Evolutionary conservation across 2,888 invertebrate species (phyloP), one percentile per base, ranked within the genome.

Genomic region (Drosophila paranaensis): DNA sequence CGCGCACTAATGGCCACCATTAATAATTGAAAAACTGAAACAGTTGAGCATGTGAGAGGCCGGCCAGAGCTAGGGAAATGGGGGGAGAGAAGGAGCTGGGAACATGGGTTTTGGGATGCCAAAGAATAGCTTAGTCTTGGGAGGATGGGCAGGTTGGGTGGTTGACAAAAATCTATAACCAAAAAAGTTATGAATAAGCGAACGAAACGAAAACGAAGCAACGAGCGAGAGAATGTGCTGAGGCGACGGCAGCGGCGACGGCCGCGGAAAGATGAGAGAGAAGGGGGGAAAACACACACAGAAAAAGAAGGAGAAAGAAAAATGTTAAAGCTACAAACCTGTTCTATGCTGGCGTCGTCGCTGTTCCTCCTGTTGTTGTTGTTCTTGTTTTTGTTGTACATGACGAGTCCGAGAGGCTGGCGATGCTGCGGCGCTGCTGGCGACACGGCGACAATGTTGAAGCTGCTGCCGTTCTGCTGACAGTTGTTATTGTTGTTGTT

Each of bases 11-110:
- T 85, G 86, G 88, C 86, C 88, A 85, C 81, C 86, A 85, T 88
- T 88, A 86, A 86, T 86, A 88, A 86, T 83, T 88, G 86, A 88
- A 86, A 83, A 88, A 85, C 83, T 86, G 81, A 85, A 86, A 88
- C 88, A 82, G 87, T 84, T 79, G 73, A 88, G 82, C 77, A 86
- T 75, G 74, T 83, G 87, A 72, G 75, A 48, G 45, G 51, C 10
- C 10, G 45, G 51, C 10, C 10, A 14, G 16, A 14, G n/a, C 9
- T n/a, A 3, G 13, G 9, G 48, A 8, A n/a, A n/a, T n/a, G 25
- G 20, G 4, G 54, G 46, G 14, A 10, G 10, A n/a, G n/a, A 50
- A 33, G 48, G 48, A 50, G 16, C 48, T 33, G 11, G 33, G 16
- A 50, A 16, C 48, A 33, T 50, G 16, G 16, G 42, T 14, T 51